Evolutionary conservation across 2,113 vertebrate genomes (phyloP).

Genomic region (Cololabis saira): DNA sequence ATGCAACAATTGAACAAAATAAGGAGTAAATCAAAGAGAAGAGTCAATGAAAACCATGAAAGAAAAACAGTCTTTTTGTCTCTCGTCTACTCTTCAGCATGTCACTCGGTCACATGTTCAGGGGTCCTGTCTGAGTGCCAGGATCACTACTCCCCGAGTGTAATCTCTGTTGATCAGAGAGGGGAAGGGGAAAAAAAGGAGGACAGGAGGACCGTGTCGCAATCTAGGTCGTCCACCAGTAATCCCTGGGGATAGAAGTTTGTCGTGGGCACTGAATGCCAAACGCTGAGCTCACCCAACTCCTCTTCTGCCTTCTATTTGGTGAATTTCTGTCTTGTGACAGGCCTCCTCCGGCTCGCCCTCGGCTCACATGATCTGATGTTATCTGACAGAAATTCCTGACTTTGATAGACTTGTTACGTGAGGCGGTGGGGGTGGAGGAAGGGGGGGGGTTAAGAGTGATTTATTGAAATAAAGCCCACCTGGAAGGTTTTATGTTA

Average conservation of each 20-base stretch:
- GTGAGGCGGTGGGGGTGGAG: too few species aligned
- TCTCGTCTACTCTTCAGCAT: conserved; percentile 28
- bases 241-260: conserved; percentile 62
- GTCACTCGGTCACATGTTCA: conserved; percentile 68
- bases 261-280: conserved; percentile 41
- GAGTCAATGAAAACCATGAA: conserved; percentile 6
- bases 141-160: conserved; percentile 54
- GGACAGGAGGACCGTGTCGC: conserved; percentile 28
- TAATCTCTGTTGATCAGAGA: conserved; percentile 65
- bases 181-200: conserved; percentile 15
- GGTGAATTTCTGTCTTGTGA: conserved; percentile 37
- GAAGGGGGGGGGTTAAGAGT: neutral
- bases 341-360: conserved; percentile 17
- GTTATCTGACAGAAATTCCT: conserved; percentile 21
- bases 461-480: neutral
- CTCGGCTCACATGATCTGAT: conserved; percentile 37
- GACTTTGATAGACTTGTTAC: neutral
- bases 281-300: conserved; percentile 58
- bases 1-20: too few species aligned
- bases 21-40: neutral
- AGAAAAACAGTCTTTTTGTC: conserved; percentile 28
- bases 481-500: too few species aligned
- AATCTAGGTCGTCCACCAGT: conserved; percentile 73
- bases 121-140: conserved; percentile 53
- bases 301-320: conserved; percentile 18